phyloP scores from a whole-genome alignment of 2,888 invertebrate genomes.

The Panzeria rudis region DNA sequence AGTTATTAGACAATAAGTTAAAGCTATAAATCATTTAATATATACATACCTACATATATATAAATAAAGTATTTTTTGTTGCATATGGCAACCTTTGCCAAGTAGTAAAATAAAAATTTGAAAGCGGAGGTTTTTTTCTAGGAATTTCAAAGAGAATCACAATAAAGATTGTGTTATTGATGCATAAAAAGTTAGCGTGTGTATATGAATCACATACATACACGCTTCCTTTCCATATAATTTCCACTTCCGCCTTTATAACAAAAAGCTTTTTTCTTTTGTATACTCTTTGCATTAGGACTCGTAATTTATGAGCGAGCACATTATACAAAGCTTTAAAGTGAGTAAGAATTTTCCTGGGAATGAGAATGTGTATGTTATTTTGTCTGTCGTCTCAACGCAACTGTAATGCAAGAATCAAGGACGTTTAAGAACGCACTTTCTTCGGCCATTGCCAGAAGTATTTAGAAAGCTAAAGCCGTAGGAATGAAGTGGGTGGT shows the following conservation, averaged over 20 bases:
- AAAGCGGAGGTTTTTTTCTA: background rate
- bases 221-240: slow-evolving; percentile 3
- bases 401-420: slow-evolving; percentile 83
- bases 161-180: background rate
- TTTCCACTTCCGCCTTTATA: slow-evolving; percentile 18
- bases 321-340: background rate
- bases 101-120: background rate
- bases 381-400: slow-evolving; percentile 59
- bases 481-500: background rate
- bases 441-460: slow-evolving; percentile 69
- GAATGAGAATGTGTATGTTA: background rate
- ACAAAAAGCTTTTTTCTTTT: slow-evolving; percentile 33
- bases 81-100: background rate
- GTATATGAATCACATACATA: background rate
- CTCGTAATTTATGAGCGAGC: background rate
- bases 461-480: slow-evolving; percentile 15
- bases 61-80: too few species aligned
- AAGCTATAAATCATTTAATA: too few species aligned
- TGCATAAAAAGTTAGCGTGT: slow-evolving; percentile 5
- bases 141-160: background rate
- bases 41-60: too few species aligned
- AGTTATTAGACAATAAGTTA: too few species aligned
- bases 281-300: slow-evolving; percentile 14
- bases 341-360: background rate
- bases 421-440: slow-evolving; percentile 82